Evolutionary conservation across 2,797 vertebrate genomes (phyloP).

Genomic region (Huso huso): DNA sequence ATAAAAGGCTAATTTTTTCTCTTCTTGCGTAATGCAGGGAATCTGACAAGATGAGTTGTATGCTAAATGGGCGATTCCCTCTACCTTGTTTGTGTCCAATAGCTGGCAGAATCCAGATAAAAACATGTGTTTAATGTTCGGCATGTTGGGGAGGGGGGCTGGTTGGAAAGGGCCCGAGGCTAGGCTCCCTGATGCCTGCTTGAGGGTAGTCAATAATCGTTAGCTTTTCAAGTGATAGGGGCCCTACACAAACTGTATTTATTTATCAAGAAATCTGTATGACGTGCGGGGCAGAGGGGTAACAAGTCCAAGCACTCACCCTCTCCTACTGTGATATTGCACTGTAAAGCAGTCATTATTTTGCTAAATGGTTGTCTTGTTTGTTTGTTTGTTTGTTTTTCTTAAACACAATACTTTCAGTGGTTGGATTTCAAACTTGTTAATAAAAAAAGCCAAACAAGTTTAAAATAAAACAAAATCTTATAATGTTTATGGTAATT

Average conservation of each 20-base stretch:
- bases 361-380: too few relatives aligned
- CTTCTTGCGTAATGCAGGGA: slow-evolving; percentile 70
- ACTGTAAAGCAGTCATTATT: too few relatives aligned
- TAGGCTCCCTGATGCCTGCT: slow-evolving; percentile 82
- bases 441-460: too few relatives aligned
- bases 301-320: slow-evolving; percentile 11
- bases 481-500: slow-evolving; percentile 3
- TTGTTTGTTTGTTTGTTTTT: too few relatives aligned
- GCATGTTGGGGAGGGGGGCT: slow-evolving; percentile 56
- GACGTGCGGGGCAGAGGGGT: slow-evolving; percentile 8
- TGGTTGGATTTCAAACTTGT: too few relatives aligned
- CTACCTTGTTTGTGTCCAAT: slow-evolving; percentile 74
- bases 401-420: too few relatives aligned
- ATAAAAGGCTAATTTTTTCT: slow-evolving; percentile 65
- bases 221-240: slow-evolving; percentile 87
- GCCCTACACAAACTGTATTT: slow-evolving; percentile 73
- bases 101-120: slow-evolving; percentile 60
- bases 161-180: slow-evolving; percentile 78
- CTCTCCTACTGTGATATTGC: not conserved
- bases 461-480: too few relatives aligned
- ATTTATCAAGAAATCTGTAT: slow-evolving; percentile 26
- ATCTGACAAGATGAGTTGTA: slow-evolving; percentile 75
- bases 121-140: slow-evolving; percentile 80
- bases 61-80: slow-evolving; percentile 83
- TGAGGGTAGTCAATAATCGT: slow-evolving; percentile 94